Evolutionary conservation across 2,888 invertebrate species (phyloP), one percentile per base, ranked within the genome.

Genomic region (Lypha dubia): DNA sequence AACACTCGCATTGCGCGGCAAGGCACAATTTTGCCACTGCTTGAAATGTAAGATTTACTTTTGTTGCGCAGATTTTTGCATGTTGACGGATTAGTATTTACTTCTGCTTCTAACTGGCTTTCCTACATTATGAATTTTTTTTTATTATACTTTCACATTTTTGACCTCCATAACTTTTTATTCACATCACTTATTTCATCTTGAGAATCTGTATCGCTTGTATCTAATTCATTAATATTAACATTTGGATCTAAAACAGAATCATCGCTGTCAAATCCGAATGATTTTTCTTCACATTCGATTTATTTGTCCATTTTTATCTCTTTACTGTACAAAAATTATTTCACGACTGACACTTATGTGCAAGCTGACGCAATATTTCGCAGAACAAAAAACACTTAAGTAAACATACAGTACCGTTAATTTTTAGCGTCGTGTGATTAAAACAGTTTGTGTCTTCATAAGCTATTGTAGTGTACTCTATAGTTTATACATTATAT

Each of bases 121-220:
- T 28, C 2, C 28, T 28, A 28, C 5, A 28, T 28, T 28, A 41
- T 41, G 41, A 41, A 41, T 41, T 41, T 41, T 41, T n/a, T 41
- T 41, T 41, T 9, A 13, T 13, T 41, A 75, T 86, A 51, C 8
- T 51, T n/a, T 46, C 46, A 24, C 20, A n/a, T 51, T 51, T 51
- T 51, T 51, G 51, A 22, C 51, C 51, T 51, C 51, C 11, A 51
- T 51, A 51, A 51, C 51, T 51, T 51, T 22, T 51, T 46, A 46
- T n/a, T 46, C n/a, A 46, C n/a, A 46, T 46, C 46, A 15, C 46
- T 46, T 46, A n/a, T 46, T 46, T n/a, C 46, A 46, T 46, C 46
- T 46, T n/a, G 3, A 46, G n/a, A 46, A 46, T 46, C 17, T 46
- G 46, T 46, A 46, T 46, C n/a, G 46, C 46, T 46, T 46, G 46